These are phyloP conservation scores for Aurelia sp. DNA, from an alignment of 30 jellyfish, hydroid and myxozoan genomes.

Conservation along the genomic window DNA sequence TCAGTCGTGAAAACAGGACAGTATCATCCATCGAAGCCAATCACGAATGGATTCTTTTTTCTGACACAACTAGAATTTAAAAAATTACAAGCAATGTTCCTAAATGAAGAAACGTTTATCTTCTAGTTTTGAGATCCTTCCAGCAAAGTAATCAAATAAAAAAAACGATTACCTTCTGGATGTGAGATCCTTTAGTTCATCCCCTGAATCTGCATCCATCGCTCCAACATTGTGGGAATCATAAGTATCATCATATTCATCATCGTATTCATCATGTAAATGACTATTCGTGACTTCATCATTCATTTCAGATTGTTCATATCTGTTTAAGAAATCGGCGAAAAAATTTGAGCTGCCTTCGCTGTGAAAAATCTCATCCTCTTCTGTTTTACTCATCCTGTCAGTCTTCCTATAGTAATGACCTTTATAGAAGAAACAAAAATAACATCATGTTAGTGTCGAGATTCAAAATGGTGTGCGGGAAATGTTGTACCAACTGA, in stretches of 20 bases:
- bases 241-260: conserved; percentile 92
- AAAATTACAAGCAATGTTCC: neutral
- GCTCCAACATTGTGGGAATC: conserved; percentile 94
- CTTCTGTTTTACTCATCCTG: neutral
- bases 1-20: no score
- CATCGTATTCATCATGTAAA: conserved; percentile 76
- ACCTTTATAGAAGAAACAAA: neutral
- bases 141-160: neutral
- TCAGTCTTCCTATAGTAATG: neutral
- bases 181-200: conserved; percentile 71
- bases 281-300: conserved; percentile 7
- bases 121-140: conserved; percentile 49
- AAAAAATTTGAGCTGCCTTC: neutral
- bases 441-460: no score
- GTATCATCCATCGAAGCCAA: no score
- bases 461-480: no score
- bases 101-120: no score
- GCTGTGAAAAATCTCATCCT: neutral
- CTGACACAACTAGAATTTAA: no score
- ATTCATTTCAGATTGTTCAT: conserved; percentile 3
- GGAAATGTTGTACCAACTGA: no score
- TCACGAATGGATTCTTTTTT: neutral
- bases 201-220: conserved; percentile 92
- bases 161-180: conserved; percentile 36
- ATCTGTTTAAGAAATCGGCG: neutral